A percentile compares a stretch with the other conserved stretches of the same genome.
Evolutionary conservation across 2,113 vertebrate species (phyloP).

Genomic region (Xiphophorus maculatus): DNA sequence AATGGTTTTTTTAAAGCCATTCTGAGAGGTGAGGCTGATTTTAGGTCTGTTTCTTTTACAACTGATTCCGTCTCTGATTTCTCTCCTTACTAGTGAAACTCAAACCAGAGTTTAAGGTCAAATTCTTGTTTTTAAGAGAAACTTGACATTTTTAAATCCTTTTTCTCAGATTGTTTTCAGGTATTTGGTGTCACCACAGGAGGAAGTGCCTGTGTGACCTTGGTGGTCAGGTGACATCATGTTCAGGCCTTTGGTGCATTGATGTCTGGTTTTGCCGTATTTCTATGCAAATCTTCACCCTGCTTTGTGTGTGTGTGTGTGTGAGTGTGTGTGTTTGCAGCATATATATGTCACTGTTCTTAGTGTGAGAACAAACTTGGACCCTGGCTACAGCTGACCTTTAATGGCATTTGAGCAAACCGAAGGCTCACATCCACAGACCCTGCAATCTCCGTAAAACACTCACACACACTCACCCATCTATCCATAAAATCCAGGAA

Average conservation of each 20-base stretch:
- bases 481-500: constrained; percentile 6
- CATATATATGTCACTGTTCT: constrained; percentile 22
- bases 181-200: not conserved
- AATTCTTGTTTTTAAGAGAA: not conserved
- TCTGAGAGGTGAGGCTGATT: not conserved
- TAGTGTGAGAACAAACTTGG: constrained; percentile 33
- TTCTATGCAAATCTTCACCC: constrained; percentile 27
- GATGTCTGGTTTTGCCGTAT: not conserved
- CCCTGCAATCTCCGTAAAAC: constrained; percentile 37
- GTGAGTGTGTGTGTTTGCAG: constrained; percentile 11
- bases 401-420: constrained; percentile 62
- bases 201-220: constrained; percentile 2
- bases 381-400: constrained; percentile 57
- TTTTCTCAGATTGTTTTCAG: not conserved
- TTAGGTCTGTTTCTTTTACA: not conserved
- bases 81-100: not conserved
- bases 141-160: not conserved
- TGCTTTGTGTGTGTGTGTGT: constrained; percentile 15
- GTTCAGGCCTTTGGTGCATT: not conserved
- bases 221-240: constrained; percentile 23
- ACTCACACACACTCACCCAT: not conserved
- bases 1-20: not conserved
- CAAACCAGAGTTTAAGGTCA: not conserved
- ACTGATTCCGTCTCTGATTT: not conserved
- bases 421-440: constrained; percentile 28